phyloP scores from a whole-genome alignment of 2,113 vertebrate species.

The Eurypyga helias region DNA sequence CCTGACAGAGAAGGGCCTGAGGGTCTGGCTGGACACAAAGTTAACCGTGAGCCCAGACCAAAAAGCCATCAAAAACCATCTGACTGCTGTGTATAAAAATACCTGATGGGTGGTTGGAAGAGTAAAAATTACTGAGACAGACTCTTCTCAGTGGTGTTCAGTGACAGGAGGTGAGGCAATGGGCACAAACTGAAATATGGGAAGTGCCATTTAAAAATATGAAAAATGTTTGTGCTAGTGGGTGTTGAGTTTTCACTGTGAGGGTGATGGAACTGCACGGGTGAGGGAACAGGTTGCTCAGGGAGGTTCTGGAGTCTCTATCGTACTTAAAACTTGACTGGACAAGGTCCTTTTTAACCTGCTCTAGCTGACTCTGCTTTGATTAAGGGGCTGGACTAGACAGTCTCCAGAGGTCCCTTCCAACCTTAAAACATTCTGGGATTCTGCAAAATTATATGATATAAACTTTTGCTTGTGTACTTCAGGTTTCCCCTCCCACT shows the following conservation, averaged over 20 bases:
- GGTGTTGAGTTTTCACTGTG: neutral
- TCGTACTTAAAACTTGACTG: neutral
- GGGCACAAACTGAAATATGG: neutral
- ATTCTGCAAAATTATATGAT: neutral
- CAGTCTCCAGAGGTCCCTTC: neutral
- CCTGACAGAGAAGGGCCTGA: neutral
- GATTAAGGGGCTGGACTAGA: neutral
- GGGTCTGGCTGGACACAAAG: neutral
- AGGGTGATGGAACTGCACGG: neutral
- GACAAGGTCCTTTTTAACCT: neutral
- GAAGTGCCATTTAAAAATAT: neutral
- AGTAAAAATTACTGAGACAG: neutral
- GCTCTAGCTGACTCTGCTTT: neutral
- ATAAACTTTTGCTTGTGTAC: neutral
- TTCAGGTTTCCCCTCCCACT: neutral
- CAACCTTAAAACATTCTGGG: neutral
- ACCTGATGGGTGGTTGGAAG: neutral
- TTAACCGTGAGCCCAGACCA: neutral
- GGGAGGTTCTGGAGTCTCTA: neutral
- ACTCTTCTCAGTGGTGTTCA: neutral
- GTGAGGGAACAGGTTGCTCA: neutral
- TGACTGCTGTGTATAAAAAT: neutral
- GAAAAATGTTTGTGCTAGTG: neutral
- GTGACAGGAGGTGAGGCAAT: neutral
- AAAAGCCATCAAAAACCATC: neutral